Conservation (phyloP, 2,113 vertebrate species). For the Rallus limicola region DNA sequence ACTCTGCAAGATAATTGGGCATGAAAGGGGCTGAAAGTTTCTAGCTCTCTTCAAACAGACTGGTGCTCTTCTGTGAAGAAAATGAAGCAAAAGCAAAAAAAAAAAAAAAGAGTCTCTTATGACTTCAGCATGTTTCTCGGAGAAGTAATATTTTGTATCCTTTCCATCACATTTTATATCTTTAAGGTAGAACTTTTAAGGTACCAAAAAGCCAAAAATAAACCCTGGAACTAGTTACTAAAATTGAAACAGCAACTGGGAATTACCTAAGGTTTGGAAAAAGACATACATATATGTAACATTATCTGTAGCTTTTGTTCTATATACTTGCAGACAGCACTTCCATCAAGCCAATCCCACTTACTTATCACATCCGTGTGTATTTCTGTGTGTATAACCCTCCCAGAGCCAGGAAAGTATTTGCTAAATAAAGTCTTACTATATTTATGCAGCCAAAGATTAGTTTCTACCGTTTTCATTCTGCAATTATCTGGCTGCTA, state of each 20-base stretch:
- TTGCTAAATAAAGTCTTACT: not conserved
- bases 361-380: not conserved
- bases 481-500: not conserved
- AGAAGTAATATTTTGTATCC: not conserved
- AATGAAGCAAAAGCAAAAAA: not conserved
- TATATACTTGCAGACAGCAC: not conserved
- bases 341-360: not conserved
- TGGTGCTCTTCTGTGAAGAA: not conserved
- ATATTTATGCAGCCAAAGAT: not conserved
- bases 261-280: not conserved
- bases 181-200: not conserved
- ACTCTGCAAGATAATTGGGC: not conserved
- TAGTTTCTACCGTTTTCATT: not conserved
- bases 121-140: not conserved
- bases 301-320: not conserved
- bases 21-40: not conserved
- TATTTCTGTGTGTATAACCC: not conserved
- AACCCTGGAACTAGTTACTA: not conserved
- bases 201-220: not conserved
- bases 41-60: not conserved
- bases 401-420: not conserved
- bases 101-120: not conserved
- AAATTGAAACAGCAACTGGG: not conserved
- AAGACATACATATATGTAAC: not conserved
- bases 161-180: not conserved